Percentiles rank a stretch among this genome's conserved stretches.
These are phyloP conservation scores for Lepas anatifera DNA, from an alignment of 2,888 invertebrate species.

Conservation along the genomic window DNA sequence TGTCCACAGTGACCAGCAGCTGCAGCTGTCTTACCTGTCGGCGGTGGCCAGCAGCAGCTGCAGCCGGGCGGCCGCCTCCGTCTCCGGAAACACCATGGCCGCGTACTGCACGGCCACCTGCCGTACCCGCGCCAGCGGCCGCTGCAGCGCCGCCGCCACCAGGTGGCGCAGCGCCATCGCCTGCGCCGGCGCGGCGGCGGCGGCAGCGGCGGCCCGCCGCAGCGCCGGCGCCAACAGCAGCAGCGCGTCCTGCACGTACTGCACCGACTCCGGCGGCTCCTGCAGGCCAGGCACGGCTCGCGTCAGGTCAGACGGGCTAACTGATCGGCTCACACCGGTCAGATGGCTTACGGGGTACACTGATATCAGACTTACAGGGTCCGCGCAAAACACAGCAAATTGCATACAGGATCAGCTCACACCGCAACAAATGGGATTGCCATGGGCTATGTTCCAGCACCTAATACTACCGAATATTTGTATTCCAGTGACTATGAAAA, in stretches of 20 bases:
- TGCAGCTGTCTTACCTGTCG: conserved; percentile 65
- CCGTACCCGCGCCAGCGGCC: conserved; percentile 62
- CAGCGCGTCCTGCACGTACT: conserved; percentile 37
- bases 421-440: too few species aligned
- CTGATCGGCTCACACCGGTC: too few species aligned
- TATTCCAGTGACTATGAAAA: too few species aligned
- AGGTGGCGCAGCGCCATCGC: conserved; percentile 46
- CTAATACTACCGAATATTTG: too few species aligned
- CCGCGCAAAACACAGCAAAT: conserved; percentile 52
- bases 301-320: too few species aligned
- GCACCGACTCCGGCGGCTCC: conserved; percentile 27
- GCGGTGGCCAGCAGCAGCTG: conserved; percentile 69
- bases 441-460: too few species aligned
- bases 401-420: too few species aligned
- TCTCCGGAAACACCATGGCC: conserved; percentile 63
- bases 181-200: conserved; percentile 30
- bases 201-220: conserved; percentile 30
- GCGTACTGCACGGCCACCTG: conserved; percentile 73
- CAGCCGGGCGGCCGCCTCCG: conserved; percentile 70
- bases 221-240: conserved; percentile 37
- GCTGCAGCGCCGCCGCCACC: conserved; percentile 58
- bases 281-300: conserved; percentile 34
- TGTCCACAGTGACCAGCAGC: too few species aligned
- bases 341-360: too few species aligned
- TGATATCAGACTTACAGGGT: too few species aligned